phyloP scores from a whole-genome alignment of 2,888 invertebrate genomes.

The Trisateles emortualis region DNA sequence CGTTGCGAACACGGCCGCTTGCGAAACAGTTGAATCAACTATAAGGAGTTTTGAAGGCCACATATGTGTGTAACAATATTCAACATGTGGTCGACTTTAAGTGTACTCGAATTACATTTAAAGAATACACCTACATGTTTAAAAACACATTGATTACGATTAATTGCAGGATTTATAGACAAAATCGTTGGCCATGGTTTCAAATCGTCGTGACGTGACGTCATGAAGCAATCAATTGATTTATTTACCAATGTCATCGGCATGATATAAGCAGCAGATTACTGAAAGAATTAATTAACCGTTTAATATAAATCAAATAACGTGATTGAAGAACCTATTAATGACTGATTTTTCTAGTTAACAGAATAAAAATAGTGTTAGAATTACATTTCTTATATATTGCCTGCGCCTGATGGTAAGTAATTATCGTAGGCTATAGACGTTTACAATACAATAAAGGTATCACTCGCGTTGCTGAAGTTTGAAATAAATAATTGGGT shows the following conservation, averaged over 20 bases:
- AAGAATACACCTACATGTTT: neutral
- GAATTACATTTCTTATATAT: neutral
- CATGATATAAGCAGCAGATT: neutral
- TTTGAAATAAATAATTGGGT: too few species aligned
- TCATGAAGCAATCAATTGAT: slow-evolving; percentile 1
- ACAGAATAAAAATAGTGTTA: neutral
- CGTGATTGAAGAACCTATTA: slow-evolving; percentile 3
- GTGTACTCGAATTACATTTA: neutral
- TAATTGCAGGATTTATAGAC: neutral
- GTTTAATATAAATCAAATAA: neutral
- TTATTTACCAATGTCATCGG: neutral
- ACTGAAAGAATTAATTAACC: neutral
- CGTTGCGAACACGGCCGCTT: slow-evolving; percentile 25
- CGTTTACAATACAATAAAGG: too few species aligned
- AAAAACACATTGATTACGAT: neutral
- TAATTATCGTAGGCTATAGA: too few species aligned
- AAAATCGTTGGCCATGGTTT: neutral
- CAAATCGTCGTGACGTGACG: neutral
- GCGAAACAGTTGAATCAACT: slow-evolving; percentile 44
- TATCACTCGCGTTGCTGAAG: too few species aligned
- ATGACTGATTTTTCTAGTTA: too few species aligned
- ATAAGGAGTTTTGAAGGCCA: slow-evolving; percentile 9
- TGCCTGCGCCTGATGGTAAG: too few species aligned
- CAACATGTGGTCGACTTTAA: neutral
- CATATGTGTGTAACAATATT: neutral